Conservation (phyloP, 2,797 vertebrate genomes). For the Mormyrus hasselquistii region DNA sequence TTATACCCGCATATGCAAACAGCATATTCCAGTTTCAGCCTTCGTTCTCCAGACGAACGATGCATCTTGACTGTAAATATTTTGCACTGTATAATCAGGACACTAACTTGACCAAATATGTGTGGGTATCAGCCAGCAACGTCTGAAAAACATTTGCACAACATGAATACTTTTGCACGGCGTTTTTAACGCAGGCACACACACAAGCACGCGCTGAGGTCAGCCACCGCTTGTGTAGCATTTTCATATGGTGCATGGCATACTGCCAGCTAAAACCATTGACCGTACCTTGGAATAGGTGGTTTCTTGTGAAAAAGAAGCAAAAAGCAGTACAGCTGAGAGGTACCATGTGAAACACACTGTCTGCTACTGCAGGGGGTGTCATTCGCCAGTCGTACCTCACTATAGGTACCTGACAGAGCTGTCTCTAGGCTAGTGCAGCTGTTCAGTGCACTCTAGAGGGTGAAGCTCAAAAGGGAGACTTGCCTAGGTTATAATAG, state of each 20-base stretch:
- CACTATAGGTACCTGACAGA: not conserved
- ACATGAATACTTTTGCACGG: not conserved
- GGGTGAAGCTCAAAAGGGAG: no score
- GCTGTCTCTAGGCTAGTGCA: not conserved
- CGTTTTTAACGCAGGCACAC: not conserved
- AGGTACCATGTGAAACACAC: not conserved
- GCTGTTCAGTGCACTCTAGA: not conserved
- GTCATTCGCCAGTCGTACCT: constrained; percentile 27
- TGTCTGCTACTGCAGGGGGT: constrained; percentile 52
- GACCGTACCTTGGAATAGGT: not conserved
- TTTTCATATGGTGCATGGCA: not conserved
- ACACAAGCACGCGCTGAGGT: not conserved
- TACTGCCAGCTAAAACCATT: not conserved
- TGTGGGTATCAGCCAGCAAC: not conserved
- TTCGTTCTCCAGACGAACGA: not conserved
- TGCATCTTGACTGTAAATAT: not conserved
- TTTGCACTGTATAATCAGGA: not conserved
- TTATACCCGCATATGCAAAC: not conserved
- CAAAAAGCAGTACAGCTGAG: not conserved
- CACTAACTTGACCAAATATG: not conserved
- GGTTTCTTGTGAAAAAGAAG: not conserved
- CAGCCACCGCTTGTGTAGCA: not conserved
- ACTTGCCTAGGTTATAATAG: no score
- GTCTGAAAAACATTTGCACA: not conserved
- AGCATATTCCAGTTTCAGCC: not conserved